Evolutionary conservation across 1,140 invertebrate genomes (phyloP).

Genomic region (Drosophila ogumai): DNA sequence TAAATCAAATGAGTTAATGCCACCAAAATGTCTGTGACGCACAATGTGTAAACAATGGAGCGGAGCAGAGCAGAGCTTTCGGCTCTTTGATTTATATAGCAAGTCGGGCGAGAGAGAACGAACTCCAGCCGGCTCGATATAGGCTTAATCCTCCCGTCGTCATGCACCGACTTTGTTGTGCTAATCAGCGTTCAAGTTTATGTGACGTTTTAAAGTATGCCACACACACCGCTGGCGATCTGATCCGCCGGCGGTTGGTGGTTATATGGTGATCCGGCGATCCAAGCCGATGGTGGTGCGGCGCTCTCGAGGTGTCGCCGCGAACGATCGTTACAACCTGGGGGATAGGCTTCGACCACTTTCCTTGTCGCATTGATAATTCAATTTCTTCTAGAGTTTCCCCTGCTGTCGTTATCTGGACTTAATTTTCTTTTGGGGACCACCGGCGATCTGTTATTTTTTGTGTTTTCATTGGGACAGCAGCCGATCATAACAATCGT

Average conservation of each 20-base stretch:
- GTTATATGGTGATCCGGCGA: conserved; percentile 10
- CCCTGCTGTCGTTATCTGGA: conserved; percentile 55
- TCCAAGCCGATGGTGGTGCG: conserved; percentile 53
- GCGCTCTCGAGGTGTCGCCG: conserved; percentile 72
- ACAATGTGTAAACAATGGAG: conserved; percentile 76
- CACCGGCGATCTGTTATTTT: conserved; percentile 62
- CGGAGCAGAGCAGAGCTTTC: conserved; percentile 52
- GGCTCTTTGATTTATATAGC: conserved; percentile 70
- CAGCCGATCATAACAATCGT: conserved; percentile 78
- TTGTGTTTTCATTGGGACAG: conserved; percentile 18
- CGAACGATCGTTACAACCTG: conserved; percentile 63
- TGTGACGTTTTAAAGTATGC: conserved; percentile 82
- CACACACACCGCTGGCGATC: conserved; percentile 66
- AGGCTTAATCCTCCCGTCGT: conserved; percentile 66
- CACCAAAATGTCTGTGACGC: conserved; percentile 71
- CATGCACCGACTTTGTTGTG: conserved; percentile 77
- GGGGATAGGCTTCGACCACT: conserved; percentile 41
- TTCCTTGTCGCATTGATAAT: conserved; percentile 75
- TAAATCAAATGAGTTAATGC: conserved; percentile 79
- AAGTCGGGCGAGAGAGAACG: conserved; percentile 35
- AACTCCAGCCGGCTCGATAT: conserved; percentile 33
- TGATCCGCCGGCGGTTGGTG: conserved; percentile 31
- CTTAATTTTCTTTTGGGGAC: conserved; percentile 71
- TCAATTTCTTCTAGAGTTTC: conserved; percentile 67
- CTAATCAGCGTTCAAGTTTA: conserved; percentile 83